A percentile compares a stretch with the other conserved stretches of the same genome.
These are phyloP conservation scores for Molossus alvarezi DNA, from an alignment of 2,797 vertebrate species.

Conservation along the genomic window DNA sequence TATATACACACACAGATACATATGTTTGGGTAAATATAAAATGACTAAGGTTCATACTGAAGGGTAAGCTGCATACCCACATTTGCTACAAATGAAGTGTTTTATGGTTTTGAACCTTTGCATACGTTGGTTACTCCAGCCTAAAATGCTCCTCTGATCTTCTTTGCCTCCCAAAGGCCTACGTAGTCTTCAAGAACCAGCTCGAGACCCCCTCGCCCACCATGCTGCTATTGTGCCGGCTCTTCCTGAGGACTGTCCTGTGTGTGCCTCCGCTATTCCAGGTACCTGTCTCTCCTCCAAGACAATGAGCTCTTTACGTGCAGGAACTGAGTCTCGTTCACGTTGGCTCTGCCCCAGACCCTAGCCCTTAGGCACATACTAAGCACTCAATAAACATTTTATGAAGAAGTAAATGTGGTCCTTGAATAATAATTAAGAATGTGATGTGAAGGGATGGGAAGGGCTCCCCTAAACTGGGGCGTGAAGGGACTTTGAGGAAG, in stretches of 20 bases:
- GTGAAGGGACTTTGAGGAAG: neutral
- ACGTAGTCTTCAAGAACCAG: slow-evolving; percentile 40
- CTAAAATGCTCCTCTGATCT: neutral
- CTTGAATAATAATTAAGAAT: slow-evolving; percentile 71
- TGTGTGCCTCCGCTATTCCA: slow-evolving; percentile 13
- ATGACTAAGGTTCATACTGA: neutral
- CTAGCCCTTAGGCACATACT: slow-evolving; percentile 74
- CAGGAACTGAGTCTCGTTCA: slow-evolving; percentile 69
- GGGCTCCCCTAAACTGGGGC: neutral
- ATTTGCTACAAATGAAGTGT: neutral
- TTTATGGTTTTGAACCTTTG: neutral
- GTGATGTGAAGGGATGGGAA: slow-evolving; percentile 61
- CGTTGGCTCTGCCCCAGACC: slow-evolving; percentile 54
- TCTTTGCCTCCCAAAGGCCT: slow-evolving; percentile 1
- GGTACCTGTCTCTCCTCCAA: slow-evolving; percentile 19
- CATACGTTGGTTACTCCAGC: neutral
- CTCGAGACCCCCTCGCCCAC: neutral
- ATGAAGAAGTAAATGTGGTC: slow-evolving; percentile 72
- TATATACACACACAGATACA: neutral
- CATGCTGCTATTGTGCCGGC: neutral
- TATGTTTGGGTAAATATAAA: neutral
- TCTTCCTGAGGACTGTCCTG: neutral
- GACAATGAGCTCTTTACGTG: slow-evolving; percentile 71
- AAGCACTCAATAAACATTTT: slow-evolving; percentile 79
- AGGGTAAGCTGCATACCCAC: neutral